phyloP scores from a whole-genome alignment of 2,888 invertebrate species.

The Dorcus parallelipipedus region DNA sequence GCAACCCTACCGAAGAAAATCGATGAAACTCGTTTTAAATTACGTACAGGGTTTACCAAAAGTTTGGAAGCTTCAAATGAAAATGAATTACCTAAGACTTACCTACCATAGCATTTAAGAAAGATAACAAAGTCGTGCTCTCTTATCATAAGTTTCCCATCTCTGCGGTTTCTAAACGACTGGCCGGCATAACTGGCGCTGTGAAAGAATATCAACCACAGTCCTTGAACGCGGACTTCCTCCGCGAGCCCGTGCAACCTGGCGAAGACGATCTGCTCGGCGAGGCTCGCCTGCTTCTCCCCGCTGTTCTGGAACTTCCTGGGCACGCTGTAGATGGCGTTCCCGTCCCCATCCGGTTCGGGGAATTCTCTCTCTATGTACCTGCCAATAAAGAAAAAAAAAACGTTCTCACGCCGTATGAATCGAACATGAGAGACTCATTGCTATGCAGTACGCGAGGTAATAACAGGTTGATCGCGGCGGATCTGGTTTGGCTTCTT shows the following conservation, averaged over 20 bases:
- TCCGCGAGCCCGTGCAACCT: constrained; percentile 29
- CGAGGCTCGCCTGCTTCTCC: constrained; percentile 38
- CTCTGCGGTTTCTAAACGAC: constrained; percentile 39
- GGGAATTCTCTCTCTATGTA: constrained; percentile 42
- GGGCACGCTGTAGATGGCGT: constrained; percentile 37
- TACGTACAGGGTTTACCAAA: too few relatives aligned
- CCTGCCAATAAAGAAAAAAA: constrained; percentile 32
- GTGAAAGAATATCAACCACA: constrained; percentile 43
- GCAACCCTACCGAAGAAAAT: too few relatives aligned
- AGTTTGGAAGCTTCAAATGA: too few relatives aligned
- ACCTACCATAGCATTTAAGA: constrained; percentile 36
- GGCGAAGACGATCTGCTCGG: constrained; percentile 37
- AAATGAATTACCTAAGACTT: too few relatives aligned
- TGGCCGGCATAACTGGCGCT: constrained; percentile 41
- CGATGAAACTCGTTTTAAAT: too few relatives aligned
- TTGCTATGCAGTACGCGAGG: constrained; percentile 25
- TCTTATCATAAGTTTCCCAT: constrained; percentile 42
- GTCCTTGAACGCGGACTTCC: constrained; percentile 19
- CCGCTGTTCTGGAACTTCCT: constrained; percentile 34
- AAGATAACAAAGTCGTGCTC: constrained; percentile 46
- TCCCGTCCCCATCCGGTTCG: constrained; percentile 20
- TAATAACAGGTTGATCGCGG: constrained; percentile 29
- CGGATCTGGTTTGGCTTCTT: constrained; percentile 26
- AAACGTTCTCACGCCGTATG: constrained; percentile 26
- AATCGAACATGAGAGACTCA: constrained; percentile 29